Evolutionary conservation across 2,888 invertebrate species (phyloP), one percentile per base, ranked within the genome.

Genomic region (Drosophila prolongata): DNA sequence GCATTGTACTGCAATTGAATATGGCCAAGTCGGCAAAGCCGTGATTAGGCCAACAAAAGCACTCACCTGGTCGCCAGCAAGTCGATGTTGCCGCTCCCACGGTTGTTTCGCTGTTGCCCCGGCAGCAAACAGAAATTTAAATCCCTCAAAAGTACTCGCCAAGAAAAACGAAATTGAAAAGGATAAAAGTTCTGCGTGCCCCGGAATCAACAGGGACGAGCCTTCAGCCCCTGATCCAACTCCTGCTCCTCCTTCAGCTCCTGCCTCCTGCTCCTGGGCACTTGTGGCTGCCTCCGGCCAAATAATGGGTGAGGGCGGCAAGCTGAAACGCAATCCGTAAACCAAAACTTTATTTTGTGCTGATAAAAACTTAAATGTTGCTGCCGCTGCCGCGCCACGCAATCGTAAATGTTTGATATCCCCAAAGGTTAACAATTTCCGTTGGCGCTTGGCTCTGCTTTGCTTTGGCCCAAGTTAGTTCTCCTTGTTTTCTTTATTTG

Each of bases 301-400:
- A 59, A 35, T 35, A 44, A 34, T 3, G n/a, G 30, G 9, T 13
- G 14, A 13, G 11, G 16, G 6, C 13, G 30, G 42, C 27, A 35
- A 54, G 27, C 46, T 55, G 67, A 44, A 44, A 60, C 53, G 54
- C 68, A 78, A 75, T 78, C 70, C 76, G 80, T 64, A 67, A 58
- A 54, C 69, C 73, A 80, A 82, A 83, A 83, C 82, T 83, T 86
- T 82, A 79, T 72, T 82, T 79, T 76, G 64, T 74, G 57, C 78
- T 74, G 87, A 83, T 80, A 86, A 83, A 83, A 82, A 82, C 87
- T 79, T 80, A 83, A 83, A 83, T 83, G 84, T 80, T 77, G 76
- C 74, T 76, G 67, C 54, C 57, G 24, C 47, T 54, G 62, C 60
- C 75, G 24, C 47, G 62, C 60, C 75, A 77, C 66, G 78, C 74